A percentile compares a stretch with the other conserved stretches of the same genome.
These are phyloP conservation scores for Pluvialis apricaria DNA, from an alignment of 2,113 vertebrate species.

Conservation along the genomic window DNA sequence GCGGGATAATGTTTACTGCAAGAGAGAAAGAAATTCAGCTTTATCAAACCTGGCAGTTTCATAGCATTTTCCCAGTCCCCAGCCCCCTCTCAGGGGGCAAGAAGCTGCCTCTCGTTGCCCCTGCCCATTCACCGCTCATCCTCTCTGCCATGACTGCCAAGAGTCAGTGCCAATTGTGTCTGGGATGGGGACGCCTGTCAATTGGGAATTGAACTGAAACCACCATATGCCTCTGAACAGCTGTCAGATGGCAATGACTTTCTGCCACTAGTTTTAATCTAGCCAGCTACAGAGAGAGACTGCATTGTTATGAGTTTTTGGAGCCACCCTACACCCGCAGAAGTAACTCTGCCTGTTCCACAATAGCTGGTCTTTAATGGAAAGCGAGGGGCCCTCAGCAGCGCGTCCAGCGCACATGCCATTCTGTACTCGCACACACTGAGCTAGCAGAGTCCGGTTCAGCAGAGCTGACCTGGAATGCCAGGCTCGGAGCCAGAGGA, in stretches of 20 bases:
- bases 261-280: slow-evolving; percentile 38
- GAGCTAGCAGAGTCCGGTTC: not conserved
- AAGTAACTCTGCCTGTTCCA: not conserved
- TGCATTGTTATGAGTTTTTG: not conserved
- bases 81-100: not conserved
- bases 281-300: slow-evolving; percentile 26
- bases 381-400: not conserved
- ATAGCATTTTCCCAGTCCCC: not conserved
- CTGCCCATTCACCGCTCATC: not conserved
- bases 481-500: slow-evolving; percentile 26
- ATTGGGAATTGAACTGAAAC: slow-evolving; percentile 41
- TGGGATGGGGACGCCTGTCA: slow-evolving; percentile 2
- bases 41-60: slow-evolving; percentile 6
- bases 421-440: not conserved
- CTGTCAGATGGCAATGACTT: slow-evolving; percentile 59
- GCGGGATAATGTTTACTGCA: slow-evolving; percentile 87
- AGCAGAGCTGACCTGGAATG: slow-evolving; percentile 42
- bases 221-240: slow-evolving; percentile 52
- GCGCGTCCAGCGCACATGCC: not conserved
- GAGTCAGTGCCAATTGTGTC: not conserved
- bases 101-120: not conserved
- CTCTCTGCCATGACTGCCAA: slow-evolving; percentile 11
- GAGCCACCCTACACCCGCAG: not conserved
- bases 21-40: not conserved
- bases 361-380: not conserved